phyloP scores from a whole-genome alignment of 2,888 invertebrate species.

The Papilio elwesi region DNA sequence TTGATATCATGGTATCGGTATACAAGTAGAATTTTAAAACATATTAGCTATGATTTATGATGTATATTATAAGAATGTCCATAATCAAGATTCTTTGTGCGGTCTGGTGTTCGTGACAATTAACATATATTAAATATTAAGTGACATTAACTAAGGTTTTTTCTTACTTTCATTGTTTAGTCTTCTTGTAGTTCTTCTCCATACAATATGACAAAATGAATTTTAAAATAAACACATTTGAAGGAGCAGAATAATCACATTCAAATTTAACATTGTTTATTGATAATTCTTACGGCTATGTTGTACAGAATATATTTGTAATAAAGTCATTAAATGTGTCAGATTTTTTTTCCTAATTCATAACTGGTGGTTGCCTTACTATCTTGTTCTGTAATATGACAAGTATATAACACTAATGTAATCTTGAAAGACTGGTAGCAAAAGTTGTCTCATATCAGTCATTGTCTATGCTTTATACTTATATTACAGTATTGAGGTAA shows the following conservation, averaged over 20 bases:
- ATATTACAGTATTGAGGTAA: no score
- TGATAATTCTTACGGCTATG: conserved; percentile 40
- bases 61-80: background rate
- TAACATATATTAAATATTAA: background rate
- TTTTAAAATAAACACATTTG: background rate
- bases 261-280: conserved; percentile 12
- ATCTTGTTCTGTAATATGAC: no score
- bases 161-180: background rate
- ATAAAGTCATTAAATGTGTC: conserved; percentile 46
- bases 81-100: background rate
- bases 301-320: conserved; percentile 55
- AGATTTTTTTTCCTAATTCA: conserved; percentile 29
- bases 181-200: background rate
- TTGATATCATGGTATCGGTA: no score
- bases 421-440: no score
- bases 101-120: background rate
- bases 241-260: background rate
- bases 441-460: no score
- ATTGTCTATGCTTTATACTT: no score
- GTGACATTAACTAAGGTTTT: background rate
- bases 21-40: background rate
- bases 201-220: background rate
- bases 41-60: conserved; percentile 16
- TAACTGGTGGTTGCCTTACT: no score
- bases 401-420: no score